phyloP scores from a whole-genome alignment of 2,888 invertebrate species.

The Stenoptilia bipunctidactyla region DNA sequence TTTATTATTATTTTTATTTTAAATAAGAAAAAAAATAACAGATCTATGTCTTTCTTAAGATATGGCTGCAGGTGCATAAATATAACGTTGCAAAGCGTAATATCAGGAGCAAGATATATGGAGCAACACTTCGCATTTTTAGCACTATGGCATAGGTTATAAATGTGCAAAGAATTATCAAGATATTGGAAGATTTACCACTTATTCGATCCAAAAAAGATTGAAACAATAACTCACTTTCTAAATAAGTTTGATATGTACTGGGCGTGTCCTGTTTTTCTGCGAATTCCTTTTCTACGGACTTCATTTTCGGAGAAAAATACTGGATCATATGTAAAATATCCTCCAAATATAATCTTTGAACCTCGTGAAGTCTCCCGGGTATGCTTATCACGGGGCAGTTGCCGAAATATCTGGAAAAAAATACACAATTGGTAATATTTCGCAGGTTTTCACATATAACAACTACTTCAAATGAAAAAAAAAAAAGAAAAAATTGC shows the following conservation, averaged over 20 bases:
- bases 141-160: no score
- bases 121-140: no score
- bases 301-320: constrained; percentile 59
- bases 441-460: neutral
- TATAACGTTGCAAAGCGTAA: no score
- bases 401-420: constrained; percentile 79
- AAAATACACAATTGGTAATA: neutral
- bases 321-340: constrained; percentile 73
- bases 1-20: no score
- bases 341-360: constrained; percentile 85
- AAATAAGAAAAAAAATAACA: no score
- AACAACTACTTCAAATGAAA: neutral
- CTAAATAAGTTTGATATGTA: neutral
- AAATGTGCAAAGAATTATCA: no score
- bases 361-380: constrained; percentile 81
- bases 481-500: neutral
- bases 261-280: constrained; percentile 18
- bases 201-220: no score
- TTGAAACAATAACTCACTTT: no score
- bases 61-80: no score
- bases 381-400: constrained; percentile 84
- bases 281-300: constrained; percentile 40
- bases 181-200: no score
- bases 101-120: no score
- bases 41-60: no score